These are phyloP conservation scores for Mythimna lalbum DNA, from an alignment of 2,888 invertebrate species.

Conservation along the genomic window DNA sequence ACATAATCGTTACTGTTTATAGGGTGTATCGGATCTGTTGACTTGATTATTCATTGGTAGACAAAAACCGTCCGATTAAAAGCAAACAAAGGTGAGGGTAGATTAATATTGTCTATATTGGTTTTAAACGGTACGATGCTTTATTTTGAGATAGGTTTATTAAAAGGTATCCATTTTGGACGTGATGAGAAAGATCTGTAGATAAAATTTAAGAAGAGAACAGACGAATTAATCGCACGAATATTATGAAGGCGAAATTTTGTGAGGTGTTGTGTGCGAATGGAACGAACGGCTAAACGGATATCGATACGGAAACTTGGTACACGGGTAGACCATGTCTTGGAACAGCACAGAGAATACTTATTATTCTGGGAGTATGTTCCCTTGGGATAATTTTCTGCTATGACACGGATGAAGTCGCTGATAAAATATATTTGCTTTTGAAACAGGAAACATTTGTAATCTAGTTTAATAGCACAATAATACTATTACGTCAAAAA, in stretches of 20 bases:
- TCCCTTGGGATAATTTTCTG: too few species aligned
- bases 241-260: too few species aligned
- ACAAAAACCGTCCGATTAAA: conserved; percentile 60
- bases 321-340: too few species aligned
- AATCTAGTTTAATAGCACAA: background rate
- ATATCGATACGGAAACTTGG: too few species aligned
- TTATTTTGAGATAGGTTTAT: conserved; percentile 19
- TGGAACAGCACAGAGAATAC: too few species aligned
- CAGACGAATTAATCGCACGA: too few species aligned
- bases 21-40: conserved; percentile 71
- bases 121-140: conserved; percentile 7
- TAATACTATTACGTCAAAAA: conserved; percentile 2
- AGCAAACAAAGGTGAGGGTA: conserved; percentile 30
- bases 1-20: conserved; percentile 80
- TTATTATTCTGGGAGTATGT: too few species aligned
- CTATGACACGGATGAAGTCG: too few species aligned
- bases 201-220: background rate
- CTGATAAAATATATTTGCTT: too few species aligned
- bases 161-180: conserved; percentile 9
- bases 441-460: background rate
- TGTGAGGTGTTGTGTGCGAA: too few species aligned
- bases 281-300: too few species aligned
- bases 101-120: conserved; percentile 23
- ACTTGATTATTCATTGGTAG: conserved; percentile 74
- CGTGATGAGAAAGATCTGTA: background rate